Conservation (phyloP, 2,113 vertebrate species). For the Gnathonemus echidnorhynchus region DNA sequence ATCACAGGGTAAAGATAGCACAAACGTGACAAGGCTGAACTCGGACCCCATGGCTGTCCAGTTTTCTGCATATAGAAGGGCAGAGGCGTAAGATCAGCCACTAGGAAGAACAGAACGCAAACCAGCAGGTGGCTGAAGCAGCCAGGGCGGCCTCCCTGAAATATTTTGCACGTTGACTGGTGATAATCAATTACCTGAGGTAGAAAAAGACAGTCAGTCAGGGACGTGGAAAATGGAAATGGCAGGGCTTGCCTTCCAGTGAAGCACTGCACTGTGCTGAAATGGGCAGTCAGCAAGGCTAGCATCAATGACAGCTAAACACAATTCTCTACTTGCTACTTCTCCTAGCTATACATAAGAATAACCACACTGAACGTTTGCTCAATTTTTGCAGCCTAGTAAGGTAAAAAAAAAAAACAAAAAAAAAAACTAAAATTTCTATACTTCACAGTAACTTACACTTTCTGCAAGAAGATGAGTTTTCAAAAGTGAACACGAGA, state of each 20-base stretch:
- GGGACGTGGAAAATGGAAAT: conserved; percentile 46
- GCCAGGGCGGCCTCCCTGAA: not conserved
- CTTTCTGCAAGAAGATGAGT: not conserved
- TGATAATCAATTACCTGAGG: conserved; percentile 50
- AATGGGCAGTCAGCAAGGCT: not conserved
- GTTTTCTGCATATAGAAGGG: conserved; percentile 61
- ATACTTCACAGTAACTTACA: conserved; percentile 12
- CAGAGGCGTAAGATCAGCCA: not conserved
- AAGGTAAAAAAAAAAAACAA: not conserved
- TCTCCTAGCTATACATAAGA: not conserved
- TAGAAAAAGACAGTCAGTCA: conserved; percentile 51
- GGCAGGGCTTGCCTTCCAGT: conserved; percentile 40
- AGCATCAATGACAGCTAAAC: not conserved
- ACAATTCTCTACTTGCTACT: not conserved
- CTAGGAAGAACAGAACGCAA: conserved; percentile 26
- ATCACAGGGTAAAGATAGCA: conserved; percentile 92
- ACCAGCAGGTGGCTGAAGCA: not conserved
- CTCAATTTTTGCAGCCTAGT: not conserved
- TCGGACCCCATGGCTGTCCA: conserved; percentile 65
- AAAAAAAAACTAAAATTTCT: not conserved
- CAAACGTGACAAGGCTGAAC: conserved; percentile 86
- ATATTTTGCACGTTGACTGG: conserved; percentile 35
- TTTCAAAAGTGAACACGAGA: not conserved
- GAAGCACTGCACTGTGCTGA: conserved; percentile 28
- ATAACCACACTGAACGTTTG: not conserved